phyloP scores from a whole-genome alignment of 2,113 vertebrate species.

The Nycticorax nycticorax region DNA sequence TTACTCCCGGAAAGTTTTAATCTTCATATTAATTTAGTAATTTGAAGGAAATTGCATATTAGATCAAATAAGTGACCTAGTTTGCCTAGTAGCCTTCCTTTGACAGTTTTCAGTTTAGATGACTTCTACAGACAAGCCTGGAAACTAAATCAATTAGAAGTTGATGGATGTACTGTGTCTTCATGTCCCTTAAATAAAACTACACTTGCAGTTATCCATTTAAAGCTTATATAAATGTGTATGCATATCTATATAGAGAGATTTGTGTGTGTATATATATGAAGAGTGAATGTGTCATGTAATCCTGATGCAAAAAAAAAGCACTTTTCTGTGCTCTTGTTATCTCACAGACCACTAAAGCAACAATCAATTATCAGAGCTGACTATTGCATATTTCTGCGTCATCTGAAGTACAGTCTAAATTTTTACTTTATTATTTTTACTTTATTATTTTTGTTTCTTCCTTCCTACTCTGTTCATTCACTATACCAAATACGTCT shows the following conservation, averaged over 20 bases:
- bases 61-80: background rate
- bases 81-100: background rate
- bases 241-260: background rate
- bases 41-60: background rate
- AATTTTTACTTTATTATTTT: background rate
- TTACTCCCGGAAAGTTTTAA: background rate
- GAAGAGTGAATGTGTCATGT: background rate
- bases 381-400: background rate
- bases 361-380: rapidly evolving
- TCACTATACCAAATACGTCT: background rate
- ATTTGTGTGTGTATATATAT: too few species aligned
- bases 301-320: background rate
- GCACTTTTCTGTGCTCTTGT: background rate
- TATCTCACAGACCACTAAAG: background rate
- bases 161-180: background rate
- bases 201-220: background rate
- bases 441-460: background rate
- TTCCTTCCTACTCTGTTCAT: background rate
- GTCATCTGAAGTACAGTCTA: background rate
- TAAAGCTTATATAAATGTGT: background rate
- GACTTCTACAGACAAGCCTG: background rate
- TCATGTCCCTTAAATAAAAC: background rate
- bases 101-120: background rate
- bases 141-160: background rate
- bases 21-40: background rate